Evolutionary conservation across 2,113 vertebrate species (phyloP), one percentile per base, ranked within the genome.

Genomic region (Oceanites oceanicus): DNA sequence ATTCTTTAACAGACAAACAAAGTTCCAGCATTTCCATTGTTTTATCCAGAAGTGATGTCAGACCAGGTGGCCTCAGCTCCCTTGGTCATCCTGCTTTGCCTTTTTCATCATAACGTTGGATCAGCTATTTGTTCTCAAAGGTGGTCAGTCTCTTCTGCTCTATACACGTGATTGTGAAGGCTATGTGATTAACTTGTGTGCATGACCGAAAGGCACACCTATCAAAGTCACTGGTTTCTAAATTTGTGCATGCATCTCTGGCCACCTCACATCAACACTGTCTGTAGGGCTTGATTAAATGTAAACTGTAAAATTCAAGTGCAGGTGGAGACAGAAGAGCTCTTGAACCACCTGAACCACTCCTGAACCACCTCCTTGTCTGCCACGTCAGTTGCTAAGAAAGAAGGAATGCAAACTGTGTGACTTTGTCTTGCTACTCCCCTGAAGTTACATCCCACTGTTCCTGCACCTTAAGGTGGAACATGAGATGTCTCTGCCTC

Each of bases 1-100:
- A 86, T 94, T 96, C 89, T 89, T 86, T 67, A 94, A 92, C 94
- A 96, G 96, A 95, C 63, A 80, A 70, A n/a, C 63, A 83, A 84
- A 66, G 34, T 63, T 89, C 76, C 73, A 85, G 61, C 17, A 13
- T 74, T 95, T 71, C 77, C 61, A 47, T 84, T 97, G 52, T 63
- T 94, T 89, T 93, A 45, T 77, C 90, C 87, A 84, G 87, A 73
- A 90, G 59, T 29, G 86, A 89, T 94, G 94, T 74, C 80, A 95
- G 93, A 87, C 59, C 86, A 84, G 68, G 94, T 84, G 88, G 75
- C 63, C 72, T 92, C 83, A 80, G 55, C 55, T 95, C 55, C 47
- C 94, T 92, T 95, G 80, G 93, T 75, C 93, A 34, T 49, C 56
- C 80, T 81, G 79, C 93, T 91, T 92, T 97, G 61, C 42, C 80